Conservation (phyloP, 2,113 vertebrate species). For the Pomatorhinus ruficollis region DNA sequence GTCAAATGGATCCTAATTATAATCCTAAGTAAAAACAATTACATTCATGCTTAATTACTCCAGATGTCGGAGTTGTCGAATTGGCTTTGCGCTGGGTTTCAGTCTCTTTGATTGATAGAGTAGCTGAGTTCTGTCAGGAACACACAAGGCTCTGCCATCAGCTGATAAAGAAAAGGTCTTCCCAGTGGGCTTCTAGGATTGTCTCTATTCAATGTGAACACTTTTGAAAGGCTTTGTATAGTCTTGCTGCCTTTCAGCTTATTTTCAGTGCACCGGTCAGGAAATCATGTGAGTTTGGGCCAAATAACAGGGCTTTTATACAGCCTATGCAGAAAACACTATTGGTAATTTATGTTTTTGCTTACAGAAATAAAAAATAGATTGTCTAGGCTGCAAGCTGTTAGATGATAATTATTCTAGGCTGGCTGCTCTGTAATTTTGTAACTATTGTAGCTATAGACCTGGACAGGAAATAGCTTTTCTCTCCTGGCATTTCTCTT, state of each 20-base stretch:
- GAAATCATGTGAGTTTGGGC: not conserved
- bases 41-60: not conserved
- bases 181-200: not conserved
- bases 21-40: conserved; percentile 29
- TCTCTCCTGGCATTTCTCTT: not conserved
- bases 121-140: conserved; percentile 11
- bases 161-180: not conserved
- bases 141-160: not conserved
- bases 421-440: not conserved
- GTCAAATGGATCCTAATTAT: conserved; percentile 9
- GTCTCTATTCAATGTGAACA: not conserved
- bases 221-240: not conserved
- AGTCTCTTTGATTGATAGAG: conserved; percentile 6
- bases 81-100: not conserved
- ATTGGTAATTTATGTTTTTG: conserved; percentile 1
- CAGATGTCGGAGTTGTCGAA: fast-evolving
- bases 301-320: not conserved
- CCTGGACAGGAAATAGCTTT: not conserved
- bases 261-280: not conserved
- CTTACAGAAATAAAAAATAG: conserved; percentile 6
- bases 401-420: not conserved
- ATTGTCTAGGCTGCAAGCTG: not conserved
- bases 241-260: not conserved
- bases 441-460: not conserved
- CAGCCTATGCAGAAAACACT: not conserved